These are phyloP conservation scores for Mormyrus iriodes DNA, from an alignment of 2,113 vertebrate species.

Conservation along the genomic window DNA sequence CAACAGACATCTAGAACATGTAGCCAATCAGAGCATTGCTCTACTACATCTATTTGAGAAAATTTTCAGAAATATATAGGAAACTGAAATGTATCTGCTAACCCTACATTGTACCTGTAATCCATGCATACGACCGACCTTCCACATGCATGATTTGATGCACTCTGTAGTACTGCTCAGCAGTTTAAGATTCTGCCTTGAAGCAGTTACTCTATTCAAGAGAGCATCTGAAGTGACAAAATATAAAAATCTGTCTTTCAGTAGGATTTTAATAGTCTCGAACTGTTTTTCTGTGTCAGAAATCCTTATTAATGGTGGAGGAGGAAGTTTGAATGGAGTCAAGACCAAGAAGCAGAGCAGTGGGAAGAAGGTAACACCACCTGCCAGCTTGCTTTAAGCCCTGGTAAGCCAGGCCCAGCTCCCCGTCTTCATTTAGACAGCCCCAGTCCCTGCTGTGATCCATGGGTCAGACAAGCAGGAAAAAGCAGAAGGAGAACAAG, in stretches of 20 bases:
- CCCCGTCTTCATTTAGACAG: conserved; percentile 88
- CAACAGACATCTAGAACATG: not conserved
- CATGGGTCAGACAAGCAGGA: conserved; percentile 46
- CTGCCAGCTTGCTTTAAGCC: conserved; percentile 93
- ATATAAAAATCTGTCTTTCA: not conserved
- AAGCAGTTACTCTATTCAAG: not conserved
- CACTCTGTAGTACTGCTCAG: not conserved
- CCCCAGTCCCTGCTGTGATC: conserved; percentile 81
- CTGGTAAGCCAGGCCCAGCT: conserved; percentile 87
- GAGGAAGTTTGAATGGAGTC: not conserved
- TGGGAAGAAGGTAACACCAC: conserved; percentile 51
- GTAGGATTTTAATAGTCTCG: no score
- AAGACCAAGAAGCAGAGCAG: conserved; percentile 14
- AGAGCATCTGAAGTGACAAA: not conserved
- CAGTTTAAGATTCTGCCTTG: not conserved
- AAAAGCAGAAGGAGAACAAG: conserved; percentile 20
- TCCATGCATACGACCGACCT: not conserved
- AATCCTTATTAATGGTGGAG: not conserved
- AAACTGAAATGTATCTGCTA: not conserved
- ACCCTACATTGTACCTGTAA: not conserved
- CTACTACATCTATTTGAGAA: not conserved
- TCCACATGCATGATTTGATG: not conserved
- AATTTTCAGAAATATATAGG: not conserved
- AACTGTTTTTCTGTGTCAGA: not conserved
- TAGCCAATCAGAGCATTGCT: not conserved